These are phyloP conservation scores for Lethenteron reissneri DNA, from an alignment of 2,113 vertebrate genomes.

Conservation along the genomic window DNA sequence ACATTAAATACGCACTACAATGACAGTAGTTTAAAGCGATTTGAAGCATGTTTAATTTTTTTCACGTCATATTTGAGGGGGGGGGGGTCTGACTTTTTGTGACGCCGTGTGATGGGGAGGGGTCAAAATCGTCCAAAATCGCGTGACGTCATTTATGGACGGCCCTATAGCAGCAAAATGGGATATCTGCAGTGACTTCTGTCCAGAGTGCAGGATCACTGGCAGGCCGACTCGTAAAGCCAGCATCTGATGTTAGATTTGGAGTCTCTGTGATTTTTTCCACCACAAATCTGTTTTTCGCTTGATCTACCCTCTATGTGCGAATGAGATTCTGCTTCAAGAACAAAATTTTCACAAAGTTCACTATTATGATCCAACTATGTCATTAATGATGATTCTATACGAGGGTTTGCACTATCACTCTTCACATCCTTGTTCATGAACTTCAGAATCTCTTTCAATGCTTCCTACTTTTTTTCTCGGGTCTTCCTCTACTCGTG, in stretches of 20 bases:
- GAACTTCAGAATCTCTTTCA: neutral
- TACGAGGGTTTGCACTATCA: neutral
- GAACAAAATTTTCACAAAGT: neutral
- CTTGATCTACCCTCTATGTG: constrained; percentile 3
- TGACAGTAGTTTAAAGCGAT: too few species aligned
- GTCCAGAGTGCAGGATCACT: constrained; percentile 3
- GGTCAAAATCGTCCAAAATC: too few species aligned
- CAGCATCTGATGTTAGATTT: constrained; percentile 1
- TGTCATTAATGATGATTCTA: neutral
- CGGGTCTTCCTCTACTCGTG: too few species aligned
- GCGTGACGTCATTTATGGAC: too few species aligned
- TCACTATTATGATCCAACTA: neutral
- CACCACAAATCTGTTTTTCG: neutral
- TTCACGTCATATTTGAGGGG: too few species aligned
- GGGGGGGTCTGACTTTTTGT: too few species aligned
- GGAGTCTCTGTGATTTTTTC: constrained; percentile 1
- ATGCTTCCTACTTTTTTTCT: too few species aligned
- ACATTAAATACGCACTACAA: too few species aligned
- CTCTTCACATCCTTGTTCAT: constrained; percentile 2
- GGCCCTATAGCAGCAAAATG: neutral
- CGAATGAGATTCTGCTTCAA: neutral
- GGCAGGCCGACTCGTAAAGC: neutral
- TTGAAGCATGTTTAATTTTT: too few species aligned
- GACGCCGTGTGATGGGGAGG: too few species aligned
- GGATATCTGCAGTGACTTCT: constrained; percentile 2